Conservation (phyloP, 2,797 vertebrate species). For the Garrulus glandarius region DNA sequence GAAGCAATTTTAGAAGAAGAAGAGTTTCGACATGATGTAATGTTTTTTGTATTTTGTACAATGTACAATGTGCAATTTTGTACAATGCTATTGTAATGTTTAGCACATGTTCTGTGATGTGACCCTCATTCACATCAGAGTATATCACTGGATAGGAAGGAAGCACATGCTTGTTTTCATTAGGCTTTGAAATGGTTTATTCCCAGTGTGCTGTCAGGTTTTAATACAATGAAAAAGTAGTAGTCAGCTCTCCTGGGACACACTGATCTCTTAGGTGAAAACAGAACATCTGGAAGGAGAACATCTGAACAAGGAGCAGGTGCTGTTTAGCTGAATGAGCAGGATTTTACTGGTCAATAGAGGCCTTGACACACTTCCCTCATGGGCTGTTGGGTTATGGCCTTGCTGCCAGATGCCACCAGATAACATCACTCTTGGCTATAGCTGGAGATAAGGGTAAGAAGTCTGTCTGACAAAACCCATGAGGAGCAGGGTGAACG, state of each 20-base stretch:
- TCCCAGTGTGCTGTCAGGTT: neutral
- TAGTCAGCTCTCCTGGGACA: neutral
- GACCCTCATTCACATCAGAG: accelerated
- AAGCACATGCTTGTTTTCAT: constrained; percentile 26
- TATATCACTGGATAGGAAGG: neutral
- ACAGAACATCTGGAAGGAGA: constrained; percentile 3
- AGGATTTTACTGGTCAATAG: neutral
- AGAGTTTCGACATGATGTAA: neutral
- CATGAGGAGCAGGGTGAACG: neutral
- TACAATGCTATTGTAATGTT: neutral
- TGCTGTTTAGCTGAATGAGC: constrained; percentile 49
- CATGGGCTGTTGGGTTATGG: neutral
- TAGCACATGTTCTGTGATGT: neutral
- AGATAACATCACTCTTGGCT: neutral
- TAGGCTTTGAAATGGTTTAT: neutral
- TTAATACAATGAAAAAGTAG: neutral
- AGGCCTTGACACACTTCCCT: constrained; percentile 46
- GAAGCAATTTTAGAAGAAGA: neutral
- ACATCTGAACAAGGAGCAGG: neutral
- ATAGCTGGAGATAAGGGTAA: neutral
- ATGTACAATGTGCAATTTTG: neutral
- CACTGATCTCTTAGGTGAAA: neutral
- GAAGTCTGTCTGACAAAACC: neutral
- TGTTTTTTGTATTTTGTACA: neutral
- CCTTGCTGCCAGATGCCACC: neutral